Evolutionary conservation across 2,888 invertebrate genomes (phyloP), one percentile per base, ranked within the genome.

Genomic region (Pristionchus japonicus): DNA sequence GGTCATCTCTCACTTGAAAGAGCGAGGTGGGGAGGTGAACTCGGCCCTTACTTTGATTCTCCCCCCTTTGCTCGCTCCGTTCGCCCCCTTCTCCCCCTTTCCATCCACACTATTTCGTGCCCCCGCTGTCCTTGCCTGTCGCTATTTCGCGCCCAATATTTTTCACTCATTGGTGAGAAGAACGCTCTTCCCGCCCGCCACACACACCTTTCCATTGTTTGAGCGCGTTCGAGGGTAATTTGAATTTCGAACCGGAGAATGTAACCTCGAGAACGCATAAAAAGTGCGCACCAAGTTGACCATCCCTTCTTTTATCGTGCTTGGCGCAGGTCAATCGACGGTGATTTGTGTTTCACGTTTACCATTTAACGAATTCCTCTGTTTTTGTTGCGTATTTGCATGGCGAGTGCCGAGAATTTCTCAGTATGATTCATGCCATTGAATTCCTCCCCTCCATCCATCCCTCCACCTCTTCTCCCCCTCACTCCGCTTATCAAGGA

Each of bases 1-100:
- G 82, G 82, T 82, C 82, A 47, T 82, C 52, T 82, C 74, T 82
- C 52, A 49, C 52, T 82, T 47, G 82, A 82, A 49, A 82, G 82
- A 31, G 49, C 11, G 40, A 20, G 27, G 49, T n/a, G n/a, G n/a
- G n/a, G 40, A 34, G 49, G 82, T 23, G 49, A 34, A 34, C 31
- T 47, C 82, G 27, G 49, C 52, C 61, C 85, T 64, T 57, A 85
- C 64, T 85, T 43, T 64, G 64, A 83, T 83, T 57, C 57, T 31
- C 43, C 61, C 43, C 80, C n/a, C 47, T 84, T 43, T 57, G 34
- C 34, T 52, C 52, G 84, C 84, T 3, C 43, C 84, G n/a, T n/a
- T 84, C 84, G 9, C 7, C 15, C 15, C 40, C 23, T 61, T 13
- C n/a, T 31, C 64, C 43, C 37, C 23, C 85, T 34, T 61, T 61